phyloP scores from a whole-genome alignment of 2,113 vertebrate species.

The Aleadryas rufinucha region DNA sequence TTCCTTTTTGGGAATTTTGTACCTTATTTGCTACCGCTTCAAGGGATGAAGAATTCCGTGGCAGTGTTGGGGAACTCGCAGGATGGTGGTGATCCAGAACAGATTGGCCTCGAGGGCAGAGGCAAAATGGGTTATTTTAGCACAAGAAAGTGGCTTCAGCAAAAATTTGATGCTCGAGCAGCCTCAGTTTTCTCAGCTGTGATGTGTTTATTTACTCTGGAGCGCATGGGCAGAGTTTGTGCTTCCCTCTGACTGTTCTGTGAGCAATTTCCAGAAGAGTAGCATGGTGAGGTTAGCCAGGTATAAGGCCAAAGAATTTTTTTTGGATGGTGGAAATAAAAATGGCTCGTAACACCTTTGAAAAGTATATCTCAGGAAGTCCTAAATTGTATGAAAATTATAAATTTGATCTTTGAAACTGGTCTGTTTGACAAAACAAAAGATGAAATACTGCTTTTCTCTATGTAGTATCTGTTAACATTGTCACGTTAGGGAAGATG shows the following conservation, averaged over 20 bases:
- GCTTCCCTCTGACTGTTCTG: neutral
- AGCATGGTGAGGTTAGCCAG: conserved; percentile 75
- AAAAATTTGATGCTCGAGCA: neutral
- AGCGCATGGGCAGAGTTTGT: neutral
- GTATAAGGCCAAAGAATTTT: conserved; percentile 59
- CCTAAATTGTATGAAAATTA: conserved; percentile 29
- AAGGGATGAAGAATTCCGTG: neutral
- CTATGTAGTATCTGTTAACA: conserved; percentile 1
- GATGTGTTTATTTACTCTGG: neutral
- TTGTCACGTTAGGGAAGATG: conserved; percentile 56
- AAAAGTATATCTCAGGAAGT: conserved; percentile 23
- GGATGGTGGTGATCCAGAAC: neutral
- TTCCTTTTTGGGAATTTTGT: neutral
- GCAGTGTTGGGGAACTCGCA: neutral
- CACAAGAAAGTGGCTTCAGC: neutral
- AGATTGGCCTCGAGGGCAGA: neutral
- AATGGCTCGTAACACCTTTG: conserved; percentile 39
- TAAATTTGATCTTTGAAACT: neutral
- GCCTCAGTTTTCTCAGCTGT: conserved; percentile 12
- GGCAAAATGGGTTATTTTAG: neutral
- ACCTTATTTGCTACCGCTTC: neutral
- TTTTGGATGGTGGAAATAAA: conserved; percentile 69
- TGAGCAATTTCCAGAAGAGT: conserved; percentile 63
- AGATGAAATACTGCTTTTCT: conserved; percentile 42
- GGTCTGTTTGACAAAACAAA: conserved; percentile 28